Evolutionary conservation across 1,140 invertebrate genomes (phyloP).

Genomic region (Colletes latitarsis): DNA sequence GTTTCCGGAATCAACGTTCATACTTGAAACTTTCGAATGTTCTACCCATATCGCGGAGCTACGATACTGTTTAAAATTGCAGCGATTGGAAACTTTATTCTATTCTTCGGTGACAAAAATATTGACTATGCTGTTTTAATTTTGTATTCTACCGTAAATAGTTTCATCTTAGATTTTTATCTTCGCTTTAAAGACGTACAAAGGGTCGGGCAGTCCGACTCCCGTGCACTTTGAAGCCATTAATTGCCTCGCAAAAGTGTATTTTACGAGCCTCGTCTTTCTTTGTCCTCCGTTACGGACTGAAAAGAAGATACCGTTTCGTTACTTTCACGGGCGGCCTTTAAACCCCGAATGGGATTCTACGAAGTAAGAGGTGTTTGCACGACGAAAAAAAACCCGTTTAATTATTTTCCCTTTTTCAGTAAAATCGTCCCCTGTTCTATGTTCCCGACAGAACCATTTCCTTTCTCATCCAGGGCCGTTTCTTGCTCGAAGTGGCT

Average conservation of each 20-base stretch:
- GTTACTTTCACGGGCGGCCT: constrained; percentile 30
- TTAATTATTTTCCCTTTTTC: constrained; percentile 60
- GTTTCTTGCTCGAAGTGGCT: constrained; percentile 48
- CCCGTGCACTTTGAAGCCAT: too few species aligned
- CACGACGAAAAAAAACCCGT: constrained; percentile 12
- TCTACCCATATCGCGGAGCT: not conserved
- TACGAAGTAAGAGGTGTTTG: constrained; percentile 3
- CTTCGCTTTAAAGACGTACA: too few species aligned
- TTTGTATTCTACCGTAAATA: too few species aligned
- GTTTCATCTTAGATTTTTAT: too few species aligned
- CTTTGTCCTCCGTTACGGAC: constrained; percentile 7
- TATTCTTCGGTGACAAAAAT: too few species aligned
- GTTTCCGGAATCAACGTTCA: not conserved
- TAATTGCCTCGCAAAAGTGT: too few species aligned
- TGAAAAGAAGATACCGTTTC: constrained; percentile 4
- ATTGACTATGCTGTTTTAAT: too few species aligned
- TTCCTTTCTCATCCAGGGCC: constrained; percentile 39
- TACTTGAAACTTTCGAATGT: not conserved
- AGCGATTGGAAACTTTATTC: too few species aligned
- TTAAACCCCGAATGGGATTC: constrained; percentile 23
- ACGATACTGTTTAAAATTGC: too few species aligned
- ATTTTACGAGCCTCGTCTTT: too few species aligned
- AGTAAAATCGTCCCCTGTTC: constrained; percentile 19
- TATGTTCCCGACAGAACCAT: constrained; percentile 36
- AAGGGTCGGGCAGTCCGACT: too few species aligned